Percentiles rank a stretch among this genome's conserved stretches.
Evolutionary conservation across 1,140 invertebrate species (phyloP).

Genomic region (Drosophila equinoxialis): DNA sequence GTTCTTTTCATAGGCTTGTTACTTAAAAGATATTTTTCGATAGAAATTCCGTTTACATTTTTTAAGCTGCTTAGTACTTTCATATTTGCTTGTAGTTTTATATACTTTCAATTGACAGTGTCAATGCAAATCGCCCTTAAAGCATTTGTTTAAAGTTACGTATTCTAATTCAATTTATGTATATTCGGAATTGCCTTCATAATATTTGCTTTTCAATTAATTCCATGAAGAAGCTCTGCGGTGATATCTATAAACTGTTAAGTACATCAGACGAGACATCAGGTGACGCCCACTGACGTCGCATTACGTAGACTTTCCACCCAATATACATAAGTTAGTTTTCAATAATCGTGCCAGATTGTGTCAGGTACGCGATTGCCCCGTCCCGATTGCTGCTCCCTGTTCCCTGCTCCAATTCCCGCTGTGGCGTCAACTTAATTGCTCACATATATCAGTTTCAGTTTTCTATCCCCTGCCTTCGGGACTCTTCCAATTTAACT

Average conservation of each 20-base stretch:
- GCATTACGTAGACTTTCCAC: neutral
- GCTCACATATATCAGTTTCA: slow-evolving; percentile 68
- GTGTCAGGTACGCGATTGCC: slow-evolving; percentile 59
- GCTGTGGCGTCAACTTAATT: slow-evolving; percentile 49
- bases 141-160: too few species aligned
- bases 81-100: too few species aligned
- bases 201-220: slow-evolving; percentile 11
- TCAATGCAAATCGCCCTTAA: too few species aligned
- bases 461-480: slow-evolving; percentile 26
- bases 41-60: too few species aligned
- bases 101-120: too few species aligned
- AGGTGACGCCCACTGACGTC: neutral
- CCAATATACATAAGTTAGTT: slow-evolving; percentile 39
- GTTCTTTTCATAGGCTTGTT: too few species aligned
- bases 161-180: neutral
- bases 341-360: slow-evolving; percentile 76
- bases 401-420: slow-evolving; percentile 4
- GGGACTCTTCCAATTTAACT: slow-evolving; percentile 2
- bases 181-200: neutral
- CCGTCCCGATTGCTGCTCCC: neutral
- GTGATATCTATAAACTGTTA: slow-evolving; percentile 4
- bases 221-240: neutral
- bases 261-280: slow-evolving; percentile 9
- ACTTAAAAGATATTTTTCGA: too few species aligned
- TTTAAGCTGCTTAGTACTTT: too few species aligned